Base-by-base conservation (phyloP, 2,113 vertebrate species). In the Mus musculus region DNA sequence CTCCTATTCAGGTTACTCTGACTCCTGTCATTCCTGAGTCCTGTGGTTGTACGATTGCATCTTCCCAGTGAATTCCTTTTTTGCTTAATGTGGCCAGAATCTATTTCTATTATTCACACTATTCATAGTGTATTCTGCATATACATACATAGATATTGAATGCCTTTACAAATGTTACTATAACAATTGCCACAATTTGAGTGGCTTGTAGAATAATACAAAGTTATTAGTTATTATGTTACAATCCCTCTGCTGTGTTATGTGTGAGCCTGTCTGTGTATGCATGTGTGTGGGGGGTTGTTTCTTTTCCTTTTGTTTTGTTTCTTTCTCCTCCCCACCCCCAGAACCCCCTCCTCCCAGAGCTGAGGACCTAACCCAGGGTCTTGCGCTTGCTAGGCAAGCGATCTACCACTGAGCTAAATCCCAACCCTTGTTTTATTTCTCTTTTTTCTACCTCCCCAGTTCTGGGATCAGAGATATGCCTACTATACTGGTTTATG, bases 21-120 rank as follows among this genome's bases (percentile, higher is more conserved):
- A 56, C 10, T 80, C 69, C 26, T 52, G 4, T 67, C 33, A 30
- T 36, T 82, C 24, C 75, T 22, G 28, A 89, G 39, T 14, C 26
- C 36, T 1, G 2, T 72, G 30, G 36, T 67, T 72, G 12, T 30
- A 80, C n/a, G 67, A 20, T 12, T 75, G 3, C 14, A 54, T 28
- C 46, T 24, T 72, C 46, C 28, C 63, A 84, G 4, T 16, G 8
- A 90, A 46, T 72, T 90, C 14, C n/a, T 16, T 54, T 72, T 80
- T 80, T 72, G 14, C 61, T 84, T 56, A 30, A 67, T 56, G 54
- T n/a, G 73, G 16, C 42, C 75, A 63, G 85, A 95, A 16, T 89
- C 84, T 90, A 26, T 90, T 92, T 95, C 88, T 90, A 78, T 36
- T 61, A 49, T 46, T 80, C 86, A 10, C 20, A 88, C 16, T n/a